These are phyloP conservation scores for Gallinago paraguaiae DNA, from an alignment of 2,113 vertebrate genomes.

Conservation along the genomic window DNA sequence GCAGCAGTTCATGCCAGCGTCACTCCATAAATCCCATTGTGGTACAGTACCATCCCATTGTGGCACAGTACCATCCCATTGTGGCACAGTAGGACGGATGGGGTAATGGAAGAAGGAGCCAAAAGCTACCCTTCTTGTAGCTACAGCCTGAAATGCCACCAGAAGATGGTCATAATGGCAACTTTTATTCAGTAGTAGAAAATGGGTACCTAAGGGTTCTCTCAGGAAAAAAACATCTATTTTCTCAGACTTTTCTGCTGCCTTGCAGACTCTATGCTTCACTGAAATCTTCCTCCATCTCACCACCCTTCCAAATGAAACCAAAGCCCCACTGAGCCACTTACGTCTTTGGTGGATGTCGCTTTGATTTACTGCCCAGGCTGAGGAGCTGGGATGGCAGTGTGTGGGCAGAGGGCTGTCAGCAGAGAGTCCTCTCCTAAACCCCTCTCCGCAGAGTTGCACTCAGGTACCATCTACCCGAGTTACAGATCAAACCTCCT, in stretches of 20 bases:
- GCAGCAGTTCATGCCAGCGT: not conserved
- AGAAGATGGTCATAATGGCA: not conserved
- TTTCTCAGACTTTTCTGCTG: not conserved
- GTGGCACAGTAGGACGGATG: not conserved
- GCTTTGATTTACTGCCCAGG: not conserved
- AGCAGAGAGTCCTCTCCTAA: not conserved
- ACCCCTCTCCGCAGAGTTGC: not conserved
- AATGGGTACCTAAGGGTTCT: not conserved
- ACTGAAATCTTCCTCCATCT: not conserved
- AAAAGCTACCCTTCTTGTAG: not conserved
- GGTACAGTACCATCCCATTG: too few relatives aligned
- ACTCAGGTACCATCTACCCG: not conserved
- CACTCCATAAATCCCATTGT: not conserved
- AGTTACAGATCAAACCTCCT: not conserved
- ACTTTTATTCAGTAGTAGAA: not conserved
- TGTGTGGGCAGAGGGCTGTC: not conserved
- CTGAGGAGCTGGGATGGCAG: not conserved
- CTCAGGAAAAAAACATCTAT: not conserved
- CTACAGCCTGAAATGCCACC: not conserved
- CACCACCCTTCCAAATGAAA: not conserved
- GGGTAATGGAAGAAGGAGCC: not conserved
- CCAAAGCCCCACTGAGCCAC: not conserved
- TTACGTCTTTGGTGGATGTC: not conserved
- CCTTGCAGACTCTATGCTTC: not conserved
- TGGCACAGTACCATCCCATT: too few relatives aligned